Conservation (phyloP, 2,888 invertebrate species). For the Clostera curtula region DNA sequence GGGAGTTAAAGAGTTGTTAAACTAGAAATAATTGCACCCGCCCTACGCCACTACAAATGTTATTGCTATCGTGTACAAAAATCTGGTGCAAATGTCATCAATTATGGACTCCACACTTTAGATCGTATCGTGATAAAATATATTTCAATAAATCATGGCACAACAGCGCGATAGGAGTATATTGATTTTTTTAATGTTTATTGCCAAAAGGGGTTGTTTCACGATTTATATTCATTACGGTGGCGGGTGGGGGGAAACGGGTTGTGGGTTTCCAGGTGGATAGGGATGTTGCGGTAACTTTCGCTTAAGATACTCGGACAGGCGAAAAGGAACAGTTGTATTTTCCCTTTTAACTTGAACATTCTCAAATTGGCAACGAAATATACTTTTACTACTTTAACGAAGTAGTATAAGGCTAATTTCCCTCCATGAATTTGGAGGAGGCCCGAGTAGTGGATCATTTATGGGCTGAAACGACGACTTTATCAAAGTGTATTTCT, state of each 20-base stretch:
- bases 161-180: constrained; percentile 55
- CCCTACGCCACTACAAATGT: constrained; percentile 14
- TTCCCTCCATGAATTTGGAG: too few relatives aligned
- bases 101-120: constrained; percentile 65
- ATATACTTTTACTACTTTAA: too few relatives aligned
- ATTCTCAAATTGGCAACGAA: too few relatives aligned
- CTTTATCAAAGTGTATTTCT: too few relatives aligned
- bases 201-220: constrained; percentile 54
- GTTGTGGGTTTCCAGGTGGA: constrained; percentile 7
- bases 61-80: constrained; percentile 22
- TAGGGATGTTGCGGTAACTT: too few relatives aligned
- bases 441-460: too few relatives aligned
- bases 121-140: constrained; percentile 68
- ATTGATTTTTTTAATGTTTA: constrained; percentile 70
- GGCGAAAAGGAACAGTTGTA: too few relatives aligned
- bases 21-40: constrained; percentile 57
- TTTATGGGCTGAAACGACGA: too few relatives aligned
- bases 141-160: constrained; percentile 66
- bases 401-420: too few relatives aligned
- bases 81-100: constrained; percentile 61
- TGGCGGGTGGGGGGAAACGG: constrained; percentile 14
- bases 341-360: too few relatives aligned
- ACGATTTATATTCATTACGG: constrained; percentile 69
- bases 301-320: too few relatives aligned
- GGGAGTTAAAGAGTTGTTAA: constrained; percentile 71